Base-by-base conservation (phyloP, 1,140 invertebrate species). In the Heliconius hermathena region DNA sequence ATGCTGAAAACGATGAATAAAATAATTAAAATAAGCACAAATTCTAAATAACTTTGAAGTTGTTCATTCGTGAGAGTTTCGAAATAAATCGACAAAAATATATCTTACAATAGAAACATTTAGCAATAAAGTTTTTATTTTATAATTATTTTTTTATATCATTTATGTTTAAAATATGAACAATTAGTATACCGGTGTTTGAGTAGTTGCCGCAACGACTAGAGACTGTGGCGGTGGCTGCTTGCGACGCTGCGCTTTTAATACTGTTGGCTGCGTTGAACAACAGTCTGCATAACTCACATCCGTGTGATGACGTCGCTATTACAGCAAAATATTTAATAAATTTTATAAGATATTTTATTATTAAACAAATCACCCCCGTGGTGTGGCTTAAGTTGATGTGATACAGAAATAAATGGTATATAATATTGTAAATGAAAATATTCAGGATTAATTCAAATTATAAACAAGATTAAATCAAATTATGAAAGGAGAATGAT, bases 181-280 rank as follows among this genome's bases (percentile, higher is more conserved):
- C 41, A 16, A 60, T 26, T 22, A 22, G 8, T 66, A 16, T 72
- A 72, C 71, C 71, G 29, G 71, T 8, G 71, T 41, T 72, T 38
- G 71, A 0, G 36, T 22, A 41, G 38, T 72, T 41, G 70, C 76
- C 49, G 70, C 49, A 70, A 78, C 75, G n/a, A 78, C 36, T n/a
- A 73, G 81, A 73, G 49, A 78, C 26, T 33, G 83, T 41, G 52
- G 73, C 74, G 33, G 20, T 60, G 38, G 86, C 82, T n/a, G 92
- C 91, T 71, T 94, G 91, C 18, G 86, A 87, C 66, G 91, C 82
- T n/a, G 91, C 92, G 85, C 90, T 92, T 72, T 91, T 86, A 88
- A 94, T 94, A 83, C 89, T 87, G 83, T 84, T 89, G 38, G 90
- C 87, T 38, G 92, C 91, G 78, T 87, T 89, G 83, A 87, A 88